These are phyloP conservation scores for Monopterus albus DNA, from an alignment of 2,113 vertebrate genomes.

Conservation along the genomic window DNA sequence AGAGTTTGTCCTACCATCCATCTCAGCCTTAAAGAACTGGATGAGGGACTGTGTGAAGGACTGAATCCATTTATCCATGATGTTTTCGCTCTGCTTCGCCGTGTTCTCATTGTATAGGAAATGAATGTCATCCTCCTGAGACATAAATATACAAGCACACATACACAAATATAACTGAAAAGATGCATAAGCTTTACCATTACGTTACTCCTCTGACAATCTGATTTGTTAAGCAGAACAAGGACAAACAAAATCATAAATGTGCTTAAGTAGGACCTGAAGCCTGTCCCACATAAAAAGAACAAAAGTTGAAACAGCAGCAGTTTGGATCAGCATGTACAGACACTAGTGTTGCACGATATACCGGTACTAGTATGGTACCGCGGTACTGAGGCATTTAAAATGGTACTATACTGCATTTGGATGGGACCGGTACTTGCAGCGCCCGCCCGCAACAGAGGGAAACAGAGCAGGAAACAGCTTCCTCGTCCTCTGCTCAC, in stretches of 20 bases:
- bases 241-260: background rate
- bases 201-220: background rate
- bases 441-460: no score
- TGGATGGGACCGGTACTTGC: no score
- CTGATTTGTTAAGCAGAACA: no score
- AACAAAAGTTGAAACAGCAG: no score
- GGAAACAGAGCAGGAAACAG: no score
- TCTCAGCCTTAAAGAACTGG: slow-evolving; percentile 94
- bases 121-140: slow-evolving; percentile 87
- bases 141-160: background rate
- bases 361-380: no score
- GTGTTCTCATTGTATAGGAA: slow-evolving; percentile 93
- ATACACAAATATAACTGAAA: background rate
- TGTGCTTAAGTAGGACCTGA: background rate
- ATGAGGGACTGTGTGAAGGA: slow-evolving; percentile 97
- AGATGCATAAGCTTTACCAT: background rate
- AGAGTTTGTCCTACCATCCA: slow-evolving; percentile 85
- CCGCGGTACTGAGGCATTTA: no score
- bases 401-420: no score
- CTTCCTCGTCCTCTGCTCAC: no score
- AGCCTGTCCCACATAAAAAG: no score
- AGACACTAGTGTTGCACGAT: no score
- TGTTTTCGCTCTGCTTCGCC: slow-evolving; percentile 87
- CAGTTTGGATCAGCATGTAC: background rate
- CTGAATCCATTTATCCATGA: slow-evolving; percentile 97